Base-by-base conservation (phyloP, 1,140 invertebrate species). In the Cotesia glomerata region DNA sequence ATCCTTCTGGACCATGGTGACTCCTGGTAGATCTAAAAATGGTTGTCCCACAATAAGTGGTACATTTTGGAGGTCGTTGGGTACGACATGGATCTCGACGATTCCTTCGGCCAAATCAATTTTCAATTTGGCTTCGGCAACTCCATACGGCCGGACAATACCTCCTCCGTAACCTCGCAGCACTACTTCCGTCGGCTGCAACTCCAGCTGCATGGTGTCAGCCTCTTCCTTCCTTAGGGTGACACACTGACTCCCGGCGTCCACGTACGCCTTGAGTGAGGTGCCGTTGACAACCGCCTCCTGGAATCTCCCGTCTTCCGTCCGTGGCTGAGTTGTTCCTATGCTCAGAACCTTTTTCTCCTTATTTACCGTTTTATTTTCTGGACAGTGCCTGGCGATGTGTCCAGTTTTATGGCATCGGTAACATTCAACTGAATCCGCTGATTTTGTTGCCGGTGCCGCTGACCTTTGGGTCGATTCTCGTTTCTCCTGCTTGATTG, bases 41-140 rank as follows among this genome's bases (percentile, higher is more conserved):
- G 77, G 63, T 51, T 76, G 75, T 18, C 75, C 75, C 52, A 78
- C 73, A 49, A 78, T 73, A n/a, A 76, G 18, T 13, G 66, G 67
- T n/a, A 78, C 65, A 8, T 49, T 34, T 62, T 78, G 75, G 11
- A 71, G 3, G 26, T 75, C 54, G 63, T 78, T 52, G 11, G 73
- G 74, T 14, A 76, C 73, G 39, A 78, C 69, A 34, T 63, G 62
- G 2, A 74, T 64, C 16, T 72, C 63, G 49, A 74, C 75, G 9
- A 2, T 16, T 39, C 62, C 67, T 16, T 75, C 63, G 1, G 61
- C 74, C 59, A 74, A 49, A 34, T 77, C 76, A 45, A 76, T 45
- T 18, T 72, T 56, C 14, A 76, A n/a, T 16, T 26, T 71, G 36
- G 56, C 66, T 52, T 70, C 58, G 54, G 67, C 16, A 18, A 61